Base-by-base conservation (phyloP, 1,140 invertebrate genomes). In the Neocloeon triangulifer region DNA sequence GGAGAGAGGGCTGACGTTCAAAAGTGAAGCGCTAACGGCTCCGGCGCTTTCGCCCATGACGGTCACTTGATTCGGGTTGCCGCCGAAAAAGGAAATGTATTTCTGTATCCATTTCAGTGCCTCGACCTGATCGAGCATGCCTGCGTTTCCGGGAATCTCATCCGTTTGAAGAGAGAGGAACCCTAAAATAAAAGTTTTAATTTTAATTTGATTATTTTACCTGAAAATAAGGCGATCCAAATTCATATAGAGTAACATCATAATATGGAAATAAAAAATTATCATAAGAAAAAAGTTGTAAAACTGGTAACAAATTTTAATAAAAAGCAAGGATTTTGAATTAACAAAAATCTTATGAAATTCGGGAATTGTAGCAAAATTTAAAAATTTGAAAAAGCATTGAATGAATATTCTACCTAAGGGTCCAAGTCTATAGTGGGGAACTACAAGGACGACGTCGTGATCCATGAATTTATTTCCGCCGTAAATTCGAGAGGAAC, bases 1-100 rank as follows among this genome's bases (percentile, higher is more conserved):
- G 2, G 41, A 39, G 28, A 36, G 25, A 18, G 41, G 41, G 2
- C 37, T 38, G 6, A 43, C 19, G 5, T 35, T 38, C 12, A 40
- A 35, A 13, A 33, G 22, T 19, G 38, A 36, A 19, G 64, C 54
- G 30, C 56, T 58, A 12, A 56, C 60, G 0, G 59, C 57, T 2
- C 64, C 64, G 8, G 63, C 61, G 40, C 58, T 61, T 43, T 69
- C 64, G 5, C 64, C 64, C 39, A 65, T 61, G n/a, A 67, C 38
- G 4, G 64, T 69, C 7, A 67, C 57, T 23, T 53, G 49, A 23
- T 53, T 36, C 1, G 52, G 45, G 43, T 63, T 55, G 2, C 64
- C 64, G n/a, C 62, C 63, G 40, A 69, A 30, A 49, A 56, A 43
- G 50, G 47, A 9, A 51, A 41, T 31, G 52, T 54, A 27, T 48